phyloP scores from a whole-genome alignment of 2,113 vertebrate genomes.

The Hiodon alosoides region DNA sequence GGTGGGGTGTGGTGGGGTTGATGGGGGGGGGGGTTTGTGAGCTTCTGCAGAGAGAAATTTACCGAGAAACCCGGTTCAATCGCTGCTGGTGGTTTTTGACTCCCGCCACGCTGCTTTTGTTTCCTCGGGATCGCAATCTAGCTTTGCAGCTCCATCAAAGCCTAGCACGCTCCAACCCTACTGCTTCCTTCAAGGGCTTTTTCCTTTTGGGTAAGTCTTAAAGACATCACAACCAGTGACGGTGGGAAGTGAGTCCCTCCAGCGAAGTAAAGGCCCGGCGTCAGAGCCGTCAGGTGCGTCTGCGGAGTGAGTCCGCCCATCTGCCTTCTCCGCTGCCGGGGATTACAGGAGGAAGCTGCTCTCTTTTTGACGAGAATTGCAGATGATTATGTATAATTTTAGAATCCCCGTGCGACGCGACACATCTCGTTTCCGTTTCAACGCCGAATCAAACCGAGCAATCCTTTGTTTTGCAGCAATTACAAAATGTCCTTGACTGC shows the following conservation, averaged over 20 bases:
- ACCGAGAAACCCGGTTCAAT: no score
- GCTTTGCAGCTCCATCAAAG: no score
- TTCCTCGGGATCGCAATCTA: no score
- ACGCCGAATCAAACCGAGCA: not conserved
- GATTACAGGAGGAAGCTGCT: conserved; percentile 25
- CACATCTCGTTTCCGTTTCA: conserved; percentile 4
- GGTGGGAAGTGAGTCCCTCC: conserved; percentile 7
- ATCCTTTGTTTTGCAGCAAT: conserved; percentile 38
- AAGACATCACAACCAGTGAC: not conserved
- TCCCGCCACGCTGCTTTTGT: no score
- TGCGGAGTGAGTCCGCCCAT: conserved; percentile 7
- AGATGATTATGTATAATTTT: conserved; percentile 32
- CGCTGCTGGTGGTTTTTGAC: no score
- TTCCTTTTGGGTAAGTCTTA: no score
- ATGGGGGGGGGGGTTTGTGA: no score
- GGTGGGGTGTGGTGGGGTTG: not conserved
- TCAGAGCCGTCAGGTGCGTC: conserved; percentile 7
- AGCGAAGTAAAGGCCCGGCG: conserved; percentile 1
- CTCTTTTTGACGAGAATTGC: conserved; percentile 23
- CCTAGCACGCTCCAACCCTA: no score
- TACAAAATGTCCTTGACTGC: conserved; percentile 55
- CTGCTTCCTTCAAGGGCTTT: no score
- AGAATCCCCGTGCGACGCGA: conserved; percentile 6
- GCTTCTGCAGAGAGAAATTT: no score
- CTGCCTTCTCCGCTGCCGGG: conserved; percentile 16